A percentile compares a stretch with the other conserved stretches of the same genome.
Evolutionary conservation across 2,888 invertebrate genomes (phyloP).

Genomic region (Electrophaes corylata): DNA sequence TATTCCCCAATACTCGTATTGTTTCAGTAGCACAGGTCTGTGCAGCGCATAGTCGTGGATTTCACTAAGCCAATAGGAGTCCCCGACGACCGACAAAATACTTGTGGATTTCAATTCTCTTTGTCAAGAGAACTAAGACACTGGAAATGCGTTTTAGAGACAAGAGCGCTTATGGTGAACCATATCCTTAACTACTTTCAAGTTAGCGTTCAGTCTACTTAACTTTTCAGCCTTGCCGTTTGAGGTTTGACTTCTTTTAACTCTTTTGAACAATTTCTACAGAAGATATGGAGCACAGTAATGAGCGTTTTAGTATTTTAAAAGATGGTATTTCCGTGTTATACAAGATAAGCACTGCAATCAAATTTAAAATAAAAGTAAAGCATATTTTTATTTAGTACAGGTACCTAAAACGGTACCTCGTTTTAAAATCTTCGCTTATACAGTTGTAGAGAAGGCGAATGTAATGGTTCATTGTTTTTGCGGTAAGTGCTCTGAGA

Average conservation of each 20-base stretch:
- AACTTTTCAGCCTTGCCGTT: conserved; percentile 38
- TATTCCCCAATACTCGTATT: conserved; percentile 1
- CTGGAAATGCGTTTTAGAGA: conserved; percentile 61
- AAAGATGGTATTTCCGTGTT: conserved; percentile 1
- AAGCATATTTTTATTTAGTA: conserved; percentile 11
- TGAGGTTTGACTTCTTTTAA: conserved; percentile 36
- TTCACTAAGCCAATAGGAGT: conserved; percentile 58
- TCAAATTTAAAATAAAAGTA: conserved; percentile 6
- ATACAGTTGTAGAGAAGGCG: conserved; percentile 43
- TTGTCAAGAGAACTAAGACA: conserved; percentile 62
- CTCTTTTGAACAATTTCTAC: conserved; percentile 29
- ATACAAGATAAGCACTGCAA: conserved; percentile 5
- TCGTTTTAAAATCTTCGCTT: conserved; percentile 25
- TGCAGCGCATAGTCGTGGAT: conserved; percentile 38
- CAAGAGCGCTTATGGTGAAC: conserved; percentile 58
- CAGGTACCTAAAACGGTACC: no score
- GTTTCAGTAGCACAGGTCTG: conserved; percentile 11
- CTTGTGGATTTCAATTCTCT: conserved; percentile 69
- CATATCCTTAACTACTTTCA: conserved; percentile 56
- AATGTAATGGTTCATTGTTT: conserved; percentile 73
- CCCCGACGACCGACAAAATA: conserved; percentile 58
- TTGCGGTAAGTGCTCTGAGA: conserved; percentile 67
- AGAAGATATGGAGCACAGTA: background rate
- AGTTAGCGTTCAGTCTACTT: conserved; percentile 44
- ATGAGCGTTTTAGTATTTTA: background rate